A percentile compares a stretch with the other conserved stretches of the same genome.
Conservation (phyloP, 2,797 vertebrate genomes). For the Rhinophrynus dorsalis region DNA sequence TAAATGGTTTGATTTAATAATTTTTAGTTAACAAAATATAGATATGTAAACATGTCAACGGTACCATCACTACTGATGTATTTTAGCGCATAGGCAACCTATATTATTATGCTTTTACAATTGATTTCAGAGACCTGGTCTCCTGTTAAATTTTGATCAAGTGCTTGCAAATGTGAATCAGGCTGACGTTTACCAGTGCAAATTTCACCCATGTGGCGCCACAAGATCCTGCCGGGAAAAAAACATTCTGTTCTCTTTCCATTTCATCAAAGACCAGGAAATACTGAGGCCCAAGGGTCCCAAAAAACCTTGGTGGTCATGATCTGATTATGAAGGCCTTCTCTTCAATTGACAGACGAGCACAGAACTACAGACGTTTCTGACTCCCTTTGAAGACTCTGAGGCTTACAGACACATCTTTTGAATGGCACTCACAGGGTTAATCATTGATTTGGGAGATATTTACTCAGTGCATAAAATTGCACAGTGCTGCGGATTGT, state of each 20-base stretch:
- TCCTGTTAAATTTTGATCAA: background rate
- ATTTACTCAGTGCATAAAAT: no score
- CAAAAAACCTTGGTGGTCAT: constrained; percentile 17
- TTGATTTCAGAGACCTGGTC: no score
- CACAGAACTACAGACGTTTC: background rate
- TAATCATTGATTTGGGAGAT: no score
- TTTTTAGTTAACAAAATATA: no score
- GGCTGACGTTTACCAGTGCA: constrained; percentile 23
- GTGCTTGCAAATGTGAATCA: constrained; percentile 6
- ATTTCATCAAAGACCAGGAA: constrained; percentile 36
- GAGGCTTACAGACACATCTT: no score
- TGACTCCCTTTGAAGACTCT: background rate
- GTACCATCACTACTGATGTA: no score
- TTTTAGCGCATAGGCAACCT: no score
- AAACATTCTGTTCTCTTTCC: constrained; percentile 17
- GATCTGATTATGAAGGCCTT: constrained; percentile 15
- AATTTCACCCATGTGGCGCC: constrained; percentile 24
- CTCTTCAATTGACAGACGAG: constrained; percentile 6
- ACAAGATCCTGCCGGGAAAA: constrained; percentile 17
- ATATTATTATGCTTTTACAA: no score
- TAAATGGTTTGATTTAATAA: no score
- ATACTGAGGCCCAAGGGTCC: constrained; percentile 3
- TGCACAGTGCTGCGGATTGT: no score
- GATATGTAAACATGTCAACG: no score
- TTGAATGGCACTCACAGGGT: no score